phyloP scores from a whole-genome alignment of 92 coral and sea anemone genomes.

The Anthopleura xanthogrammica region DNA sequence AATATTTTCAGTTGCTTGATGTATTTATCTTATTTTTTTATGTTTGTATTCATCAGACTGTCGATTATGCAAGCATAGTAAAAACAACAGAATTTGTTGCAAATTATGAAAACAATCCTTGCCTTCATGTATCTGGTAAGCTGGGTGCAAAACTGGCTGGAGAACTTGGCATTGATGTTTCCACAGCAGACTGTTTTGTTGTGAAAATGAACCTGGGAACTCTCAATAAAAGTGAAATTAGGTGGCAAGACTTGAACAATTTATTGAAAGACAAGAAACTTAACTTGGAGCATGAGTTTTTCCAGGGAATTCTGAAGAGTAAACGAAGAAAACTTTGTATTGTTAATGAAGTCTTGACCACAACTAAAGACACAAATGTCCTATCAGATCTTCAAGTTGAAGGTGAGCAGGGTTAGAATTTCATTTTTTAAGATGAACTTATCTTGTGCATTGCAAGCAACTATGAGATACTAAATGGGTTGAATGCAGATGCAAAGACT shows the following conservation, averaged over 20 bases:
- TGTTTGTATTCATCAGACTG: conserved; percentile 47
- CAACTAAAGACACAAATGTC: conserved; percentile 52
- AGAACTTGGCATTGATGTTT: conserved; percentile 82
- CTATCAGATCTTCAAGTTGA: conserved; percentile 53
- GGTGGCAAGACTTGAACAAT: conserved; percentile 70
- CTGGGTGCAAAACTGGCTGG: conserved; percentile 87
- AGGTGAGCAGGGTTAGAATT: conserved; percentile 36
- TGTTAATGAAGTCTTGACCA: conserved; percentile 58
- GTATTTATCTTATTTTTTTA: background rate
- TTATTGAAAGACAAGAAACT: conserved; percentile 47
- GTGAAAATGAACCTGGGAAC: conserved; percentile 86
- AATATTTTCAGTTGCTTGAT: too few relatives aligned
- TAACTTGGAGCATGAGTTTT: conserved; percentile 74
- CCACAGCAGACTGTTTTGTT: conserved; percentile 68
- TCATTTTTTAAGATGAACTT: too few relatives aligned
- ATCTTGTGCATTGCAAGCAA: too few relatives aligned
- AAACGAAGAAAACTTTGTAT: conserved; percentile 69
- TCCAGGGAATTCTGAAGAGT: conserved; percentile 58
- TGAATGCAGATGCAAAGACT: too few relatives aligned
- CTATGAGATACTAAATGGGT: too few relatives aligned
- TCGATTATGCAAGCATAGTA: conserved; percentile 44
- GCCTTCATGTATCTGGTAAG: conserved; percentile 76
- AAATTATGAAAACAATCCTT: conserved; percentile 81
- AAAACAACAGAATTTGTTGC: conserved; percentile 60
- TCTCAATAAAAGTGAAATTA: conserved; percentile 61